Percentiles rank a stretch among this genome's conserved stretches.
These are phyloP conservation scores for Escarpia spicata DNA, from an alignment of 2,888 invertebrate genomes.

Conservation along the genomic window DNA sequence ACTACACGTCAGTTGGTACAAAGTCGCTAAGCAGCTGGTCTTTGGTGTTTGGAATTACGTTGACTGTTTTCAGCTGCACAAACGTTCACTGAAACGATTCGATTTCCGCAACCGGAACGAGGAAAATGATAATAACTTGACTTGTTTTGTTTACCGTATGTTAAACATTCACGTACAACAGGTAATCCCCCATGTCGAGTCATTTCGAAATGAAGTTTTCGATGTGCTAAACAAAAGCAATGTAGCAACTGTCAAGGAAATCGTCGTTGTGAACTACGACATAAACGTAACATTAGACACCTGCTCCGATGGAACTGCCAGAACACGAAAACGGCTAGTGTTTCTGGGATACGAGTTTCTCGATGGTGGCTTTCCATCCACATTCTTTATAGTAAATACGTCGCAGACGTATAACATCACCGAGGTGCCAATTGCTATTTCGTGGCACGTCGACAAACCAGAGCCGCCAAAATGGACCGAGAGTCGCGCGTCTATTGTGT, in stretches of 20 bases:
- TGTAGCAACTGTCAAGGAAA: neutral
- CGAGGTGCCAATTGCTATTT: neutral
- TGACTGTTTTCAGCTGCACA: neutral
- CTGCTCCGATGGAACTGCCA: neutral
- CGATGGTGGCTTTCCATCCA: neutral
- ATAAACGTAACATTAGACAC: neutral
- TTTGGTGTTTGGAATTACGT: neutral
- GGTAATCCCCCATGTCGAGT: neutral
- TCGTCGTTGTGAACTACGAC: neutral
- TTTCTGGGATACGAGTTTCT: neutral
- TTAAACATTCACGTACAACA: neutral
- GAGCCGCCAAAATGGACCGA: neutral
- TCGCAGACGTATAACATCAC: neutral
- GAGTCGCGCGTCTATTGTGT: neutral
- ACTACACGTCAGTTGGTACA: neutral
- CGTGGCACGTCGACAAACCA: neutral
- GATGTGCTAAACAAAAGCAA: neutral
- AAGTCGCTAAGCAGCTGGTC: neutral
- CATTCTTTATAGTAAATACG: neutral
- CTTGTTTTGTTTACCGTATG: neutral
- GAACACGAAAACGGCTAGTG: neutral
- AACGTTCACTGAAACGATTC: neutral
- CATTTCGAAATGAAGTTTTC: neutral
- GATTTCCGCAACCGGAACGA: neutral
- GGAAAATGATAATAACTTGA: neutral